These are phyloP conservation scores for Apantesis nais DNA, from an alignment of 2,888 invertebrate genomes.

Conservation along the genomic window DNA sequence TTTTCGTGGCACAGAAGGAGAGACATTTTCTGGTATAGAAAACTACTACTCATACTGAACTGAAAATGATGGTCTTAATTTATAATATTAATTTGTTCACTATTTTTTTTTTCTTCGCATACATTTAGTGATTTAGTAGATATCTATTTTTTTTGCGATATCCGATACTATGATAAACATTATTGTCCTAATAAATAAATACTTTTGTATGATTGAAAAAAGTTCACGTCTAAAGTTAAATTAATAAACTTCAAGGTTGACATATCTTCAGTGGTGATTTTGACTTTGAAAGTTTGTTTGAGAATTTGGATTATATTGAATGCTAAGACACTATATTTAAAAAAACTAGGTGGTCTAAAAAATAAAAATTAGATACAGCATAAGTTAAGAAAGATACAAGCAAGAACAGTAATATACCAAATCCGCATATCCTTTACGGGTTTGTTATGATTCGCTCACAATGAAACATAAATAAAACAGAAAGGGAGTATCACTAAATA, in stretches of 20 bases:
- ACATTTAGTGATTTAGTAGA: too few relatives aligned
- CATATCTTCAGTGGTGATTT: not conserved
- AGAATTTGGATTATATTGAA: not conserved
- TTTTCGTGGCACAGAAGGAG: not conserved
- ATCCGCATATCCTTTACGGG: slow-evolving; percentile 5
- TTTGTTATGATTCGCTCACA: slow-evolving; percentile 31
- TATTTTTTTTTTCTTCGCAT: not conserved
- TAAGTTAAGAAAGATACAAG: not conserved
- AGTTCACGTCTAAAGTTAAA: too few relatives aligned
- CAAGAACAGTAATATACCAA: not conserved
- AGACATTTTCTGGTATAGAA: not conserved
- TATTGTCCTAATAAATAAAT: not conserved
- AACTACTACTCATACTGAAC: too few relatives aligned
- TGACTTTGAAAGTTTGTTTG: not conserved
- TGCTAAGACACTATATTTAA: not conserved
- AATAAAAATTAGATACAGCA: not conserved
- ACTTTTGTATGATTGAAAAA: not conserved
- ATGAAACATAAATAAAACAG: slow-evolving; percentile 34
- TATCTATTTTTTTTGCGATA: too few relatives aligned
- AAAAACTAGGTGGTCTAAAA: not conserved
- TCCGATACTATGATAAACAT: not conserved
- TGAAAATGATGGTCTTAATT: not conserved
- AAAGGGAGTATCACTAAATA: slow-evolving; percentile 46
- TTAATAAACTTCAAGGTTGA: not conserved
- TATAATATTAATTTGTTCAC: not conserved